Evolutionary conservation across 2,888 invertebrate genomes (phyloP).

Genomic region (Apodemia zela): DNA sequence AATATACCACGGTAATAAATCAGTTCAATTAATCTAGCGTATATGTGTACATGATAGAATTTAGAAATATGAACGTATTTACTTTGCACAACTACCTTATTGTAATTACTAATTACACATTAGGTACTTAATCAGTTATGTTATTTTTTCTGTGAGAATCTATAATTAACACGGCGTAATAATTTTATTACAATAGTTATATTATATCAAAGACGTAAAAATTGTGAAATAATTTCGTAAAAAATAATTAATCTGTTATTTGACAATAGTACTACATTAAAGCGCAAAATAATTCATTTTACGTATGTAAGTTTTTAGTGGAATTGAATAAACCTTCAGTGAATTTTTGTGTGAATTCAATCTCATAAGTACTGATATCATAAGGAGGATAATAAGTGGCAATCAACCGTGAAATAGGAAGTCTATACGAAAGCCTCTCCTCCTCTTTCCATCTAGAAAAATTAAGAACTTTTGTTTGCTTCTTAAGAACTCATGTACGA

Average conservation of each 20-base stretch:
- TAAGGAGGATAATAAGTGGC: neutral
- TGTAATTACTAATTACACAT: neutral
- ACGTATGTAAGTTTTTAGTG: conserved; percentile 1
- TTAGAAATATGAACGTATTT: conserved; percentile 19
- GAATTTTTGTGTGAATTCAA: neutral
- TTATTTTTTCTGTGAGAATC: neutral
- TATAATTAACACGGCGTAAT: neutral
- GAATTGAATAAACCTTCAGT: neutral
- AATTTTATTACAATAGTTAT: conserved; percentile 11
- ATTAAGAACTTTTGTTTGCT: neutral
- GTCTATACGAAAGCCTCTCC: neutral
- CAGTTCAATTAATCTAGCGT: conserved; percentile 20
- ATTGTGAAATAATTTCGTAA: neutral
- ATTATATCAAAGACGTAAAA: conserved; percentile 1
- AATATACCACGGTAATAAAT: conserved; percentile 21
- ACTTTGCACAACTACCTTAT: conserved; percentile 20
- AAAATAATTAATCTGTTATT: neutral
- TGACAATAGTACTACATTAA: neutral
- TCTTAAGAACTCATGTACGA: neutral
- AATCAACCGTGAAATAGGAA: neutral
- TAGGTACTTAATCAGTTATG: conserved; percentile 7
- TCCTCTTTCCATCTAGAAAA: neutral
- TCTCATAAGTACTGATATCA: neutral
- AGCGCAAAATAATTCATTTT: conserved; percentile 8
- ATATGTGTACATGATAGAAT: conserved; percentile 19